A percentile compares a stretch with the other conserved stretches of the same genome.
phyloP scores from a whole-genome alignment of 2,888 invertebrate species.

The Tetrapedia diversipes region DNA sequence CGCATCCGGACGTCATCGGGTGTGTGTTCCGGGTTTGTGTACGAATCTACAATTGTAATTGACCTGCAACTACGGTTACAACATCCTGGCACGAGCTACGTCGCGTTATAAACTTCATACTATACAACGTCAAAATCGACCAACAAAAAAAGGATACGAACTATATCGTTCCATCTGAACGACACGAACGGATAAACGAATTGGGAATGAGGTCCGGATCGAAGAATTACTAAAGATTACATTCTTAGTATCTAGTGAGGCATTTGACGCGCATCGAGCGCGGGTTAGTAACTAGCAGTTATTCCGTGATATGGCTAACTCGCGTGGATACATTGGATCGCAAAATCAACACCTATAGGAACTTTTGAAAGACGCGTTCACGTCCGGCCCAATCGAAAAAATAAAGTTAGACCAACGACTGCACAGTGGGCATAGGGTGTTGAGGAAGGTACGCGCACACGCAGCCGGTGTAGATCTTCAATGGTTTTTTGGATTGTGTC shows the following conservation, averaged over 20 bases:
- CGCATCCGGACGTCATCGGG: constrained; percentile 44
- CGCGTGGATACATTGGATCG: too few relatives aligned
- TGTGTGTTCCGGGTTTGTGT: constrained; percentile 26
- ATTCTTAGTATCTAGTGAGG: background rate
- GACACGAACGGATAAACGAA: background rate
- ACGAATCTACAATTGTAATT: constrained; percentile 27
- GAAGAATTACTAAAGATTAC: background rate
- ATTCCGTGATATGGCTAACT: background rate
- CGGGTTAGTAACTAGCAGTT: background rate
- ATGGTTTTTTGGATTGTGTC: background rate
- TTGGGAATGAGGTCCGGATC: background rate
- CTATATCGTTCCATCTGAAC: too few relatives aligned
- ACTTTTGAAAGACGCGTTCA: too few relatives aligned
- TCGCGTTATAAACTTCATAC: background rate
- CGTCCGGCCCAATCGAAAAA: too few relatives aligned
- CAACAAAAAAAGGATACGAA: too few relatives aligned
- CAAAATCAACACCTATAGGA: too few relatives aligned
- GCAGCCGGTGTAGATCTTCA: constrained; percentile 71
- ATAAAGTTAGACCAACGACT: too few relatives aligned
- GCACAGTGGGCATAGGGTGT: too few relatives aligned
- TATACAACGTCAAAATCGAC: too few relatives aligned
- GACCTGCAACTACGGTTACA: background rate
- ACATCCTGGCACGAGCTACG: too few relatives aligned
- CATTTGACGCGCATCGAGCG: background rate
- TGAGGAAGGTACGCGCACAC: constrained; percentile 60